phyloP scores from a whole-genome alignment of 2,888 invertebrate genomes.

The Xanthorhoe spadicearia region DNA sequence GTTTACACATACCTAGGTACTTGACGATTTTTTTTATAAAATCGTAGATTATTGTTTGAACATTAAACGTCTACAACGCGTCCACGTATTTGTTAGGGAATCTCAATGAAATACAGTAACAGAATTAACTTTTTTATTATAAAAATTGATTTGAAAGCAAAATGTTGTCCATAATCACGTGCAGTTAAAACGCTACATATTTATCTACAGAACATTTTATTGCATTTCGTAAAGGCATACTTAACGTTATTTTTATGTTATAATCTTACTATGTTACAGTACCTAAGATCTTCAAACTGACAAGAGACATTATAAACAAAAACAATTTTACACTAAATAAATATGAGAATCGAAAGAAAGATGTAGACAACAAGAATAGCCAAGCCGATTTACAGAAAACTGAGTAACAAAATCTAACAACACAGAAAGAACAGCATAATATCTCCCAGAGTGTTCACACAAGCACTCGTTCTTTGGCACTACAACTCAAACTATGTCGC shows the following conservation, averaged over 20 bases:
- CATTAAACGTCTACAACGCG: too few species aligned
- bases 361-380: conserved; percentile 8
- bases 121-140: conserved; percentile 71
- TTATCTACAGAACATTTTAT: conserved; percentile 37
- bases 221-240: conserved; percentile 36
- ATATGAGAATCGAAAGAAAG: conserved; percentile 7
- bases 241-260: conserved; percentile 11
- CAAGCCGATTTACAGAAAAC: conserved; percentile 13
- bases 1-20: too few species aligned
- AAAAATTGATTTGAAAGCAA: conserved; percentile 82
- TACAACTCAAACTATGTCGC: conserved; percentile 58
- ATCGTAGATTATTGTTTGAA: neutral
- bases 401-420: neutral
- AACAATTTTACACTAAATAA: conserved; percentile 13
- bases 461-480: conserved; percentile 61
- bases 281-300: conserved; percentile 13
- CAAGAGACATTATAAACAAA: conserved; percentile 13
- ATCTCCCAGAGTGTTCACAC: conserved; percentile 31
- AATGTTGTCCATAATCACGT: conserved; percentile 73
- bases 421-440: neutral
- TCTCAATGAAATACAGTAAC: conserved; percentile 52
- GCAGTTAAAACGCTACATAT: conserved; percentile 77
- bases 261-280: conserved; percentile 21
- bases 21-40: neutral
- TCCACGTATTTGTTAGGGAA: too few species aligned